Evolutionary conservation across 2,888 invertebrate species (phyloP).

Genomic region (Micropterix aruncella): DNA sequence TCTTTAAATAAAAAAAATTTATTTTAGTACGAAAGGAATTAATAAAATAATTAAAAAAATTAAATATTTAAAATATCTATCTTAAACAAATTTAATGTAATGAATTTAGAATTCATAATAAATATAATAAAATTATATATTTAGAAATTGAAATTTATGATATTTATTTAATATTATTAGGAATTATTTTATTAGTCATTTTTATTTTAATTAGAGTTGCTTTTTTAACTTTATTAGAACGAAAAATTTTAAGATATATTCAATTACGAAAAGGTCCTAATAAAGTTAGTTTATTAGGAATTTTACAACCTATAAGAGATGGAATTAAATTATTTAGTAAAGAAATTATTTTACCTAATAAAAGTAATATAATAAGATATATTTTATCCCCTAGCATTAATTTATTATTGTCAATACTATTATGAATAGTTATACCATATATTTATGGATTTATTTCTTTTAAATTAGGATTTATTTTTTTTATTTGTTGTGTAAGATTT

Average conservation of each 20-base stretch:
- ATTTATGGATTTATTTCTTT: constrained; percentile 36
- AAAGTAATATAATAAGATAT: too few relatives aligned
- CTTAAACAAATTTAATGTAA: too few relatives aligned
- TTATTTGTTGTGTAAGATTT: too few relatives aligned
- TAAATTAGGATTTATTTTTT: constrained; percentile 46
- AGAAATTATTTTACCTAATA: constrained; percentile 39
- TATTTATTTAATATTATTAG: constrained; percentile 16
- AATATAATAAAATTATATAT: too few relatives aligned
- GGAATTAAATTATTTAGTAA: constrained; percentile 60
- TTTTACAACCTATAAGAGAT: constrained; percentile 59
- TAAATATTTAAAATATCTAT: constrained; percentile 21
- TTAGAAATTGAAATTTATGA: too few relatives aligned
- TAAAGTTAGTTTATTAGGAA: constrained; percentile 47
- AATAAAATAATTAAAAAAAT: constrained; percentile 40
- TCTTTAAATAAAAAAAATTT: constrained; percentile 44
- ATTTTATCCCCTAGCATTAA: constrained; percentile 43
- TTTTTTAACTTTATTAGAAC: constrained; percentile 60
- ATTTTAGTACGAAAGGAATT: constrained; percentile 72
- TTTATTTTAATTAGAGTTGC: constrained; percentile 49
- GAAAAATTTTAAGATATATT: constrained; percentile 55
- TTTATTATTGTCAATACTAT: constrained; percentile 42
- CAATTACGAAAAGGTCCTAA: constrained; percentile 63
- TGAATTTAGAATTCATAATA: too few relatives aligned
- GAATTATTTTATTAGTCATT: constrained; percentile 45
- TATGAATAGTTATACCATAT: constrained; percentile 45